These are phyloP conservation scores for Nesospiza acunhae DNA, from an alignment of 2,113 vertebrate species.

Conservation along the genomic window DNA sequence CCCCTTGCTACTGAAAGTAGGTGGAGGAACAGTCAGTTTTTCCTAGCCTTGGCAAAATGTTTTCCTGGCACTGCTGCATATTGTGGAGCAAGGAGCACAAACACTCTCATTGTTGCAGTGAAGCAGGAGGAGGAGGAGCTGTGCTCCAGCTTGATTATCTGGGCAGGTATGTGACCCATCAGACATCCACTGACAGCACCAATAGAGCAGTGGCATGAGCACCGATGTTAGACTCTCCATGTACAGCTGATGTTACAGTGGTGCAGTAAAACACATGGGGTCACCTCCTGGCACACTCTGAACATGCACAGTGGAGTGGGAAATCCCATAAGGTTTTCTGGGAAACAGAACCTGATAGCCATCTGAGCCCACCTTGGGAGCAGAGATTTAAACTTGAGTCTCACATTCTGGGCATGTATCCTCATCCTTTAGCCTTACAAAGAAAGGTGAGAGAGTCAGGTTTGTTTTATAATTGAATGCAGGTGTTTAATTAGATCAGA, in stretches of 20 bases:
- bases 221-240: neutral
- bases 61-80: neutral
- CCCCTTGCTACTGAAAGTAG: conserved; percentile 59
- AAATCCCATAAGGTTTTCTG: neutral
- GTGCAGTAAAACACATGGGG: neutral
- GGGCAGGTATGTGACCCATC: neutral
- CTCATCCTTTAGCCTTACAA: neutral
- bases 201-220: neutral
- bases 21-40: conserved; percentile 60
- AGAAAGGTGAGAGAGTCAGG: neutral
- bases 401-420: neutral
- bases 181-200: neutral
- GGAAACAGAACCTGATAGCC: neutral
- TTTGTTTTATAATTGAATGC: neutral
- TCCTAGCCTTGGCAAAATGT: conserved; percentile 52
- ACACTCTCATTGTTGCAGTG: neutral
- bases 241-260: neutral
- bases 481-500: conserved; percentile 33
- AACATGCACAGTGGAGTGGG: neutral
- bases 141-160: neutral
- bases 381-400: neutral
- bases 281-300: neutral
- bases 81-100: neutral
- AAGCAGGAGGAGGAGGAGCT: neutral
- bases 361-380: neutral